phyloP scores from a whole-genome alignment of 2,888 invertebrate genomes.

The Lasioglossum vierecki region DNA sequence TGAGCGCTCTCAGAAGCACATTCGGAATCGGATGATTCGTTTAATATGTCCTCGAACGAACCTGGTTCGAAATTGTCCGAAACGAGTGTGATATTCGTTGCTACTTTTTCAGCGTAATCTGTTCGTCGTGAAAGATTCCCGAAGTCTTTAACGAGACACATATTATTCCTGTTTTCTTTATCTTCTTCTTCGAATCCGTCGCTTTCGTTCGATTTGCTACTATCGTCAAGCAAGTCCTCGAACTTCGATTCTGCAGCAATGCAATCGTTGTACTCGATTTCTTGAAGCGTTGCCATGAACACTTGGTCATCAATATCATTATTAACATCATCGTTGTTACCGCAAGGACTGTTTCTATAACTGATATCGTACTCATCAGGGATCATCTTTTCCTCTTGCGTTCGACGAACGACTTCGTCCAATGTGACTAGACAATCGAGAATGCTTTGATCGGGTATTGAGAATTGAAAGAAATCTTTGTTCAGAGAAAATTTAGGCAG shows the following conservation, averaged over 20 bases:
- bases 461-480: conserved; percentile 66
- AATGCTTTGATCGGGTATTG: conserved; percentile 67
- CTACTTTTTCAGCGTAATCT: background rate
- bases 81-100: background rate
- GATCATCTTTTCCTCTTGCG: background rate
- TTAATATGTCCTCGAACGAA: conserved; percentile 65
- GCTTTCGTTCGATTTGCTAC: conserved; percentile 59
- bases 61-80: conserved; percentile 16
- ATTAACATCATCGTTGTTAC: background rate
- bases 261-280: background rate
- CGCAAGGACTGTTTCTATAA: background rate
- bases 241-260: conserved; percentile 60
- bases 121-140: background rate
- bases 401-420: background rate
- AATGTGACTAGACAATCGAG: conserved; percentile 68
- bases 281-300: background rate
- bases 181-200: conserved; percentile 21
- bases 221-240: conserved; percentile 73
- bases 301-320: background rate
- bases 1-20: background rate
- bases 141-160: background rate
- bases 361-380: conserved; percentile 10
- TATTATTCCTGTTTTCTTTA: background rate
- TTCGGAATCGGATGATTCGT: conserved; percentile 62
- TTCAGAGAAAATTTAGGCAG: conserved; percentile 56